These are phyloP conservation scores for Anarrhichthys ocellatus DNA, from an alignment of 2,113 vertebrate genomes.

Conservation along the genomic window DNA sequence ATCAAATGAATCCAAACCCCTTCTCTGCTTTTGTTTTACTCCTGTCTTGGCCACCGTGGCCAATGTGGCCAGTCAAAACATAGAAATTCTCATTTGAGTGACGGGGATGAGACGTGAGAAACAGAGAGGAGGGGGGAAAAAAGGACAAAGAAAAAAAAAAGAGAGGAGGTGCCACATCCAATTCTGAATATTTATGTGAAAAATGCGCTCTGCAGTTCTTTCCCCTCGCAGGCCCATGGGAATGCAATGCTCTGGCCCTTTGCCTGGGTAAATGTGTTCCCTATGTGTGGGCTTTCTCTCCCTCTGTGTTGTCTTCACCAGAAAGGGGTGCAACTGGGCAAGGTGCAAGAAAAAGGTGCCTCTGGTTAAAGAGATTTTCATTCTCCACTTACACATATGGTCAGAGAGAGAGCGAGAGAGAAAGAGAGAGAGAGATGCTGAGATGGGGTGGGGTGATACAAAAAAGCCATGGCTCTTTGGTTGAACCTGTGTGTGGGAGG, in stretches of 20 bases:
- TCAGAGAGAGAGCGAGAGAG: conserved; percentile 14
- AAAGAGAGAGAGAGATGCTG: conserved; percentile 8
- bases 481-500: conserved; percentile 82
- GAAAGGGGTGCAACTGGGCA: conserved; percentile 53
- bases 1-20: conserved; percentile 63
- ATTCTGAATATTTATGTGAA: conserved; percentile 75
- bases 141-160: conserved; percentile 49
- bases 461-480: conserved; percentile 73
- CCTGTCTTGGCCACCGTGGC: conserved; percentile 68
- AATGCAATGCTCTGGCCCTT: conserved; percentile 75
- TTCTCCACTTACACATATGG: conserved; percentile 61
- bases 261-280: conserved; percentile 80
- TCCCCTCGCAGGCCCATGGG: conserved; percentile 72
- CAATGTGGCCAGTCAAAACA: conserved; percentile 70
- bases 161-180: conserved; percentile 73
- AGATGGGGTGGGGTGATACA: conserved; percentile 60
- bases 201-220: conserved; percentile 72
- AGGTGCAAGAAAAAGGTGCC: conserved; percentile 73
- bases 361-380: conserved; percentile 65
- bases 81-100: conserved; percentile 64
- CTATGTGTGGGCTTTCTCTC: conserved; percentile 71
- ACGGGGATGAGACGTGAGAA: conserved; percentile 74
- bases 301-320: conserved; percentile 66
- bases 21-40: conserved; percentile 70
- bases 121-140: conserved; percentile 38